phyloP scores from a whole-genome alignment of 2,888 invertebrate genomes.

The Furcula furcula region DNA sequence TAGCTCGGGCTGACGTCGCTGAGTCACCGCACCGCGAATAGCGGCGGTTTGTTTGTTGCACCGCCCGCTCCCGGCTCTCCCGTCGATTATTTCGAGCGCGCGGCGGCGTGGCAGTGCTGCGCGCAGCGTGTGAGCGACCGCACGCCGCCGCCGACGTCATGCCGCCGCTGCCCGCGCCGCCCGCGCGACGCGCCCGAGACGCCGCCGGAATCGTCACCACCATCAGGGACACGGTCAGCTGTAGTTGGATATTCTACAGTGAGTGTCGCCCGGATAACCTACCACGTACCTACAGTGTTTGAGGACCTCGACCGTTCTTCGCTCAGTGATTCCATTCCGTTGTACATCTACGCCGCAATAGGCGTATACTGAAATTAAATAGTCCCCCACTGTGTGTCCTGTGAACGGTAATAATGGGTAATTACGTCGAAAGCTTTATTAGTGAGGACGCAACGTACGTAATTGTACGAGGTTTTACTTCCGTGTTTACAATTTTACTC shows the following conservation, averaged over 20 bases:
- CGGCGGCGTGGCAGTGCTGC: conserved; percentile 62
- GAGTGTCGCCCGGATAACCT: conserved; percentile 60
- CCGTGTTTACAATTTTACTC: no score
- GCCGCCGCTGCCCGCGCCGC: conserved; percentile 71
- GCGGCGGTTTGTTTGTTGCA: conserved; percentile 78
- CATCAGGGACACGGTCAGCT: conserved; percentile 85
- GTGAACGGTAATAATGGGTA: no score
- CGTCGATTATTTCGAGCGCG: conserved; percentile 69
- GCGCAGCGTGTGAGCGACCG: conserved; percentile 63
- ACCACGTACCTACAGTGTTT: conserved; percentile 33
- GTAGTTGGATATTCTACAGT: conserved; percentile 90
- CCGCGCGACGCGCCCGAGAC: conserved; percentile 55
- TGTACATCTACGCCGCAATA: no score
- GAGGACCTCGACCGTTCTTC: conserved; percentile 24
- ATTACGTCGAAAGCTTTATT: no score
- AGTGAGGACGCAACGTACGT: no score
- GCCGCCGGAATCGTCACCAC: conserved; percentile 82
- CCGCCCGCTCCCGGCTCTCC: conserved; percentile 74
- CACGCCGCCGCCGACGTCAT: conserved; percentile 65
- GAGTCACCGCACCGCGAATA: conserved; percentile 78
- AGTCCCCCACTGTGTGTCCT: no score
- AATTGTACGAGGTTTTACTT: no score
- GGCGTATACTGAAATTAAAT: no score
- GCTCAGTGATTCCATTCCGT: conserved; percentile 34
- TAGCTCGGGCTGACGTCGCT: conserved; percentile 77